Evolutionary conservation across 2,113 vertebrate genomes (phyloP).

Genomic region (Ictalurus punctatus): DNA sequence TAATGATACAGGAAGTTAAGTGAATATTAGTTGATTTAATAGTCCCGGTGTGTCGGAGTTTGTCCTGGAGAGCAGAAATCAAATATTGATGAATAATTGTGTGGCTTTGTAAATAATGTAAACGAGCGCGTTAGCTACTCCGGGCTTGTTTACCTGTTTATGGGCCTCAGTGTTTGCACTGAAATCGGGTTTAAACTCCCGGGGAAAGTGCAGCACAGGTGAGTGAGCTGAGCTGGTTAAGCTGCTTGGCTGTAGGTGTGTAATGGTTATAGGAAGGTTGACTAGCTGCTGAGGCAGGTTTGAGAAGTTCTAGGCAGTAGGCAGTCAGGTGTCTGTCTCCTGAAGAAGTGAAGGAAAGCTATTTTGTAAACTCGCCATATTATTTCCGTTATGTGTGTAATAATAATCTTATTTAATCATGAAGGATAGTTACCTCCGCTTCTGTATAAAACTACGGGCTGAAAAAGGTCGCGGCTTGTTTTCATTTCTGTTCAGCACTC

Average conservation of each 20-base stretch:
- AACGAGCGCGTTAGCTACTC: neutral
- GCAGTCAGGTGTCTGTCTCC: neutral
- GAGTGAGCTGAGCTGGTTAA: neutral
- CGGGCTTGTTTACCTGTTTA: neutral
- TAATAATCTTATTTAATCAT: neutral
- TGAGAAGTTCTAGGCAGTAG: neutral
- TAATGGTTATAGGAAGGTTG: neutral
- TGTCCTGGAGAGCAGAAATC: neutral
- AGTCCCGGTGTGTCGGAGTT: neutral
- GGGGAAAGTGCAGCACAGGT: neutral
- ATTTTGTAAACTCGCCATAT: neutral
- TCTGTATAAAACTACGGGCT: neutral
- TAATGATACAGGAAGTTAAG: neutral
- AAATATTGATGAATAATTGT: neutral
- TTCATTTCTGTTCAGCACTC: neutral
- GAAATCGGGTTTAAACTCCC: neutral
- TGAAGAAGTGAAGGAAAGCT: neutral
- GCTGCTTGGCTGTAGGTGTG: too few species aligned
- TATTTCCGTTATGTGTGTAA: neutral
- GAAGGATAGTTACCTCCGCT: neutral
- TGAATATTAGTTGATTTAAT: neutral
- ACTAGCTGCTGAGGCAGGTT: neutral
- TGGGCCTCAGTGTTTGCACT: neutral
- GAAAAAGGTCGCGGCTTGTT: neutral
- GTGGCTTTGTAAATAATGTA: conserved; percentile 2